Evolutionary conservation across 2,888 invertebrate species (phyloP), one percentile per base, ranked within the genome.

Genomic region (Alloplasta piceator): DNA sequence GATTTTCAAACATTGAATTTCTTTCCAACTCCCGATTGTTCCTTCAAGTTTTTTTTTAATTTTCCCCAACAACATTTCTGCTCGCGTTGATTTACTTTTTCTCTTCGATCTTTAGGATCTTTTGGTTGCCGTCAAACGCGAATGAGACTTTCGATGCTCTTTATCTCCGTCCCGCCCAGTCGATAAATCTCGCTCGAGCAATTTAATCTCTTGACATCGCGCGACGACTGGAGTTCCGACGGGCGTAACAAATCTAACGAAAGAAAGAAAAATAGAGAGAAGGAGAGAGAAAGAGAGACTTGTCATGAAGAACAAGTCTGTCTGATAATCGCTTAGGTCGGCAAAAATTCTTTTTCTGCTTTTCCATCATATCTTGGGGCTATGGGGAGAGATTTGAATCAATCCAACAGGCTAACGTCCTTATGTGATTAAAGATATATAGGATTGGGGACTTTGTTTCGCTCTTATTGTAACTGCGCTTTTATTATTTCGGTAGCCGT

Each of bases 161-260:
- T 52, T 52, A 14, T 26, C 26, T 3, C 14, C 6, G 14, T 60
- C 60, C 60, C 66, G 39, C 55, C 38, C 56, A 9, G 48, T 77
- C 50, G 38, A 14, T 48, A 78, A 26, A 26, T 26, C 26, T 43
- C 60, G 38, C 46, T 78, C 61, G 50, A 67, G 74, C 67, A 66
- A 75, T 75, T 67, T 61, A 60, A 75, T 67, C 67, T 67, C 61
- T 67, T 67, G 67, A 67, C 67, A 52, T 67, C 12, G 56, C 50
- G 66, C 50, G 60, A 56, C 43, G 46, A 58, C 46, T 55, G 56
- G n/a, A 10, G 7, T 10, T 39, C 9, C 39, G 14, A 26, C 26
- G 58, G 46, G n/a, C 36, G 46, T 50, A 48, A 60, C 48, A 50
- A 48, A 43, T 67, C 36, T 52, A 39, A 55, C 14, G 6, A 12